Conservation (phyloP, 2,888 invertebrate species). For the Leptura quadrifasciata region DNA sequence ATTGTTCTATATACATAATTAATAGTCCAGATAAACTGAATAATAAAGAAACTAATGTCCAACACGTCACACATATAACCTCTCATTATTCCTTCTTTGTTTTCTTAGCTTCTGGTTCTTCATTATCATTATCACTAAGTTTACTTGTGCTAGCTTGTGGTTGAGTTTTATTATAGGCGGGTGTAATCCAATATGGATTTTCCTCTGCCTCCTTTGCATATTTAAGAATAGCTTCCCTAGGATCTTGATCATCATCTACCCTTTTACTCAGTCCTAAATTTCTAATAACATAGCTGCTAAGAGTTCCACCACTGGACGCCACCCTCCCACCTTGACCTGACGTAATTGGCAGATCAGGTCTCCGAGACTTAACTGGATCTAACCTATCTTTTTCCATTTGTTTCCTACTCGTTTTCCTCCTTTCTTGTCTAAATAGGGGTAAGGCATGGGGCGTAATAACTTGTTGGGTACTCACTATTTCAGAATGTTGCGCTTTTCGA, state of each 20-base stretch:
- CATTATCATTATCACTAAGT: conserved; percentile 71
- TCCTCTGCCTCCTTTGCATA: conserved; percentile 96
- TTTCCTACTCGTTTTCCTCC: conserved; percentile 91
- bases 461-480: conserved; percentile 92
- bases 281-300: conserved; percentile 93
- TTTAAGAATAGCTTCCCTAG: conserved; percentile 94
- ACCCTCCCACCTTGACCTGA: conserved; percentile 93
- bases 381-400: conserved; percentile 93
- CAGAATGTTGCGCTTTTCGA: conserved; percentile 87
- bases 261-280: conserved; percentile 95
- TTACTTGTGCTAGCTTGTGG: conserved; percentile 81
- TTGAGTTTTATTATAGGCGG: conserved; percentile 92
- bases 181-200: conserved; percentile 97
- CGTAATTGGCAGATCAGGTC: conserved; percentile 91
- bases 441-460: conserved; percentile 94
- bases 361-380: conserved; percentile 87
- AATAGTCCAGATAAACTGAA: neutral
- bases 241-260: conserved; percentile 94
- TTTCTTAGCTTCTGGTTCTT: conserved; percentile 69
- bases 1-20: neutral
- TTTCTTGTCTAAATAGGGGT: conserved; percentile 95
- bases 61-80: neutral
- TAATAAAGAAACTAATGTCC: neutral
- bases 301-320: conserved; percentile 94
- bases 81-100: conserved; percentile 57